Base-by-base conservation (phyloP, 2,113 vertebrate species). In the Pygoscelis antarcticus region DNA sequence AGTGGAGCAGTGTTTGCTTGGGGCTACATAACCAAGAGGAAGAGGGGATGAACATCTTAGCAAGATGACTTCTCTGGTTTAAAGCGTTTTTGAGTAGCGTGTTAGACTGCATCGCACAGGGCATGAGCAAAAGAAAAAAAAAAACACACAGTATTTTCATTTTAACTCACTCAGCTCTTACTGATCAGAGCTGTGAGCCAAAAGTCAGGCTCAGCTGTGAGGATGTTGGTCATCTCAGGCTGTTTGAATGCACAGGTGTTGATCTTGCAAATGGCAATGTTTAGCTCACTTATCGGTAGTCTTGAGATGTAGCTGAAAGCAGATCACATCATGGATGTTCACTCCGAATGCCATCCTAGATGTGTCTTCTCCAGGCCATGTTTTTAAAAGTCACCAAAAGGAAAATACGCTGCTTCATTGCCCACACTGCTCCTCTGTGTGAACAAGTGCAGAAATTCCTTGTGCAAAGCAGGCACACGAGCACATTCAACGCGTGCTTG, bases 41-140 rank as follows among this genome's bases (percentile, higher is more conserved):
- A 40, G 51, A 70, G 10, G 16, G 18, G 6, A 14, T 32, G 32
- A 82, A 42, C 2, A 0, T n/a, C 60, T 51, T 65, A n/a, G 6
- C 47, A 90, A 87, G 21, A 23, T 27, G 32, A 44, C 6, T 7
- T 65, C 27, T 71, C n/a, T 60, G 27, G 12, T 54, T 32, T 46
- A 30, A 66, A 76, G 21, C 1, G 0, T 10, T 65, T 91, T 49
- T 40, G 34, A 77, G 38, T 1, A 10, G 18, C 9, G 55, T 66
- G 49, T 58, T 30, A 54, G 70, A 42, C 8, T 40, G 25, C 0
- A 0, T 80, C 1, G 0, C 51, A 47, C 10, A 42, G 5, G 27
- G 7, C 15, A 42, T 0, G 1, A 25, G 23, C 2, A 4, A 13
- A 9, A 22, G 40, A 55, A 32, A 16, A 40, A 27, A 6, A 21